These are phyloP conservation scores for Rhabdophis nuchalis DNA, from an alignment of 2,797 vertebrate genomes.

Conservation along the genomic window DNA sequence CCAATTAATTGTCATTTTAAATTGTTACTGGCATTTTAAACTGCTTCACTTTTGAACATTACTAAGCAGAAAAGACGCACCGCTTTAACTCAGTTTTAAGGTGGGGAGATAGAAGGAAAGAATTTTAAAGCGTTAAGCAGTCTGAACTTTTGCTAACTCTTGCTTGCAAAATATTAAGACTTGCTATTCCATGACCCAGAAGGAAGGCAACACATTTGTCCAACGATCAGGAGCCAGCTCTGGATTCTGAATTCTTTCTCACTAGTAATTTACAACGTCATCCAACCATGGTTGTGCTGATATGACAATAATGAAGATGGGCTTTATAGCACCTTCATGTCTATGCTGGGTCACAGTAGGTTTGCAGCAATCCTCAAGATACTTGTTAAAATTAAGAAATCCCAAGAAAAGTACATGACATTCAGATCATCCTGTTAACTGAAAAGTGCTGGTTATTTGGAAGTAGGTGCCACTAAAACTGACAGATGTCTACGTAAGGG, in stretches of 20 bases:
- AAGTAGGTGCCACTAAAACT: background rate
- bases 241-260: background rate
- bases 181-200: background rate
- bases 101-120: too few species aligned
- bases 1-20: background rate
- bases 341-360: background rate
- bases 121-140: background rate
- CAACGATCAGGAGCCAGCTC: background rate
- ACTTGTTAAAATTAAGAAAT: background rate
- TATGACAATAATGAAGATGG: background rate
- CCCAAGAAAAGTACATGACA: background rate
- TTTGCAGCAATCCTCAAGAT: background rate
- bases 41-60: background rate
- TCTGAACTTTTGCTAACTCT: background rate
- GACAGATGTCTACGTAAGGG: background rate
- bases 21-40: background rate
- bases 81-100: background rate
- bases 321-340: background rate
- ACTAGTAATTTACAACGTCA: background rate
- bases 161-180: background rate
- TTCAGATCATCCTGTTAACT: background rate
- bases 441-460: background rate
- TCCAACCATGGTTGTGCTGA: background rate
- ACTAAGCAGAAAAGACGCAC: background rate
- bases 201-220: background rate